A percentile compares a stretch with the other conserved stretches of the same genome.
Conservation (phyloP, 1,140 invertebrate genomes). For the Drosophila trapezifrons region DNA sequence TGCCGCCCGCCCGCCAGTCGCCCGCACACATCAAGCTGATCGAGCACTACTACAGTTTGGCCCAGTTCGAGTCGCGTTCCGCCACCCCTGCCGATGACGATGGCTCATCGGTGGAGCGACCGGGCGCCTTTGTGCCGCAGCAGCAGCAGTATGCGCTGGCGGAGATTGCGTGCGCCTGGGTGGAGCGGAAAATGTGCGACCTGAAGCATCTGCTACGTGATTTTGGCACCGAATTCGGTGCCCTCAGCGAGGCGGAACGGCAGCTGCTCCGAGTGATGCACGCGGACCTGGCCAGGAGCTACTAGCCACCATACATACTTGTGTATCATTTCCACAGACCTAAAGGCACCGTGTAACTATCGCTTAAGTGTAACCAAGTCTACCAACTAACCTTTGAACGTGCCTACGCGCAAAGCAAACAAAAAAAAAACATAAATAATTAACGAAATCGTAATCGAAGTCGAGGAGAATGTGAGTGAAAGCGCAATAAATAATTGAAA, state of each 20-base stretch:
- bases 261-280: conserved; percentile 57
- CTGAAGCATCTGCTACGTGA: conserved; percentile 61
- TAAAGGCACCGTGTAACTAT: conserved; percentile 27
- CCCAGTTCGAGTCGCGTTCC: conserved; percentile 44
- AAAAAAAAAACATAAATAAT: not conserved
- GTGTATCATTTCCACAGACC: conserved; percentile 21
- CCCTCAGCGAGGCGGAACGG: conserved; percentile 50
- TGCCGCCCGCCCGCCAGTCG: conserved; percentile 77
- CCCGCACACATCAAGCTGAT: conserved; percentile 82
- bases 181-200: conserved; percentile 68
- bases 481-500: conserved; percentile 24
- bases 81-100: conserved; percentile 17
- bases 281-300: conserved; percentile 48
- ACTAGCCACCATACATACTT: conserved; percentile 39
- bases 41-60: conserved; percentile 73
- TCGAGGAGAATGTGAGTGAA: conserved; percentile 23
- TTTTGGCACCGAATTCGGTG: conserved; percentile 58
- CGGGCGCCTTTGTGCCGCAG: conserved; percentile 66
- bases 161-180: conserved; percentile 72
- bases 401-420: conserved; percentile 31
- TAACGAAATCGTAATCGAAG: conserved; percentile 13
- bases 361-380: conserved; percentile 49
- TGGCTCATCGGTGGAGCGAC: conserved; percentile 41
- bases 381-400: conserved; percentile 54
- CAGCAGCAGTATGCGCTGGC: conserved; percentile 68